These are phyloP conservation scores for Pyrrhosoma nymphula DNA, from an alignment of 2,888 invertebrate genomes.

Conservation along the genomic window DNA sequence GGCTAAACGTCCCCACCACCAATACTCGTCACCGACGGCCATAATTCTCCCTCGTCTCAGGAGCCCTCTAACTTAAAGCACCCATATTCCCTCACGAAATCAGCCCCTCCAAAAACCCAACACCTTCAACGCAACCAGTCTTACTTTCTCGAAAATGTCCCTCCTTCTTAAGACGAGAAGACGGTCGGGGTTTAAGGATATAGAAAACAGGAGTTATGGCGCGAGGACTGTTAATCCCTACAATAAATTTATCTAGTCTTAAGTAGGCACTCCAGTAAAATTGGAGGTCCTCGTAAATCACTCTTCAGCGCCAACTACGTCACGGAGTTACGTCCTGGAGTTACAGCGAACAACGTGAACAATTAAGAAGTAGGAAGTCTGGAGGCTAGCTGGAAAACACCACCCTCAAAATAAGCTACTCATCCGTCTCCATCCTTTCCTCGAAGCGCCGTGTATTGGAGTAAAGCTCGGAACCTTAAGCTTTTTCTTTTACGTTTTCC, in stretches of 20 bases:
- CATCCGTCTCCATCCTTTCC: background rate
- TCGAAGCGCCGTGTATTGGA: background rate
- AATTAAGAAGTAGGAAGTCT: background rate
- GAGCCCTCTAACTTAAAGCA: background rate
- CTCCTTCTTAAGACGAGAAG: background rate
- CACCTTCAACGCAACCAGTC: background rate
- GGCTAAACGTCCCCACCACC: background rate
- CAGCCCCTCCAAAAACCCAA: background rate
- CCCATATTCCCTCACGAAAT: background rate
- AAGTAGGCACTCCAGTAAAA: background rate
- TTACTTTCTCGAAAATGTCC: background rate
- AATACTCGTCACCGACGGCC: background rate
- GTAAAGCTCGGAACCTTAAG: background rate
- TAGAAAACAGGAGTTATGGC: background rate
- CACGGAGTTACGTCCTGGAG: background rate
- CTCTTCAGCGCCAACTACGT: background rate
- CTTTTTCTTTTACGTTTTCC: background rate
- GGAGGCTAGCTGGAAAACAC: background rate
- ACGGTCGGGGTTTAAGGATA: background rate
- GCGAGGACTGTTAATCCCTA: background rate
- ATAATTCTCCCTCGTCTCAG: background rate
- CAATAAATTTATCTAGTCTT: background rate
- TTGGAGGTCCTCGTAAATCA: background rate
- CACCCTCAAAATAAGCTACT: background rate
- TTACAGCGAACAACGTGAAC: background rate